Conservation (phyloP, 2,888 invertebrate genomes). For the Tetragonisca angustula region DNA sequence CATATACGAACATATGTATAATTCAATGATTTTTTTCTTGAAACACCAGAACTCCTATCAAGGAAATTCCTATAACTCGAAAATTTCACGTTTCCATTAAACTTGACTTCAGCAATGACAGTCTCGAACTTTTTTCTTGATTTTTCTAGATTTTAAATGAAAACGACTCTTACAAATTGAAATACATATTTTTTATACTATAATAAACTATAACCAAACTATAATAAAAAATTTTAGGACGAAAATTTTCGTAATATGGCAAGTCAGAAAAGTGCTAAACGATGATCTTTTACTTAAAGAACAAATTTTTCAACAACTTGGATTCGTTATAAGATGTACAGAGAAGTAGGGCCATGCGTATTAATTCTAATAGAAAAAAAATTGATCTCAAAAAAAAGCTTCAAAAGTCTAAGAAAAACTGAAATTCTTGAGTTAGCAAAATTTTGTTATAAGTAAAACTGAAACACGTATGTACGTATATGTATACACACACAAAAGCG, state of each 20-base stretch:
- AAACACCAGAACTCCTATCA: neutral
- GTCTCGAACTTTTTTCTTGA: neutral
- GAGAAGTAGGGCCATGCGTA: neutral
- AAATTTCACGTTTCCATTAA: neutral
- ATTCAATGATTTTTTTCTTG: neutral
- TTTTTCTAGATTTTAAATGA: neutral
- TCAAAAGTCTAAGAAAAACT: neutral
- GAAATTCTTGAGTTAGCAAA: neutral
- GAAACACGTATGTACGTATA: neutral
- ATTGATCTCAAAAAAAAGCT: neutral
- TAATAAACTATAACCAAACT: no score
- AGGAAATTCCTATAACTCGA: neutral
- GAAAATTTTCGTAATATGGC: neutral
- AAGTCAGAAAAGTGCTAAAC: no score
- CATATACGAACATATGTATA: conserved; percentile 19
- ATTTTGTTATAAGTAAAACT: neutral
- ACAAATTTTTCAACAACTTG: neutral
- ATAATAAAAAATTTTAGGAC: neutral
- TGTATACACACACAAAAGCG: no score
- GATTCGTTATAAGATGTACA: no score
- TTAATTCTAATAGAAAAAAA: neutral
- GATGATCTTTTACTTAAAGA: neutral
- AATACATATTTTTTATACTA: no score
- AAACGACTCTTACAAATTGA: neutral
- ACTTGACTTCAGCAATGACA: neutral